Conservation (phyloP, 2,113 vertebrate species). For the Theristicus caerulescens region DNA sequence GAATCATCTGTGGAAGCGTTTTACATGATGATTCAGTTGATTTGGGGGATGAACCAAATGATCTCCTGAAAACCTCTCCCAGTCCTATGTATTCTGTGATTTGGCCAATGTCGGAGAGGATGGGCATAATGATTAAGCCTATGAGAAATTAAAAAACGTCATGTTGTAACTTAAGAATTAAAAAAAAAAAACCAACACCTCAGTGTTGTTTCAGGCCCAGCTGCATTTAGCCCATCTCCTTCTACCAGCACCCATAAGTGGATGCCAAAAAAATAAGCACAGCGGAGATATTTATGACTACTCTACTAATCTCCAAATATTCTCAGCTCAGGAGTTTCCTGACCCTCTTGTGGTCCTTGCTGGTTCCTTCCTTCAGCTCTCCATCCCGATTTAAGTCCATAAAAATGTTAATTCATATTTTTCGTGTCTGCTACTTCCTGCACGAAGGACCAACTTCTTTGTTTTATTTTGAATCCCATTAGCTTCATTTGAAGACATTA, state of each 20-base stretch:
- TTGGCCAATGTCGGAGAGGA: background rate
- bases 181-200: too few relatives aligned
- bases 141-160: background rate
- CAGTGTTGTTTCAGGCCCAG: background rate
- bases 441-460: background rate
- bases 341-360: background rate
- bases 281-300: too few relatives aligned
- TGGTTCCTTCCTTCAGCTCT: background rate
- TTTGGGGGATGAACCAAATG: background rate
- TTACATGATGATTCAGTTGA: background rate
- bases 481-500: background rate
- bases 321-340: background rate
- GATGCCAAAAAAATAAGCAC: background rate
- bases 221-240: background rate
- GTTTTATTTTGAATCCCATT: background rate
- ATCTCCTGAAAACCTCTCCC: background rate
- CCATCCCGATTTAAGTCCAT: background rate
- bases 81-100: background rate
- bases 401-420: background rate
- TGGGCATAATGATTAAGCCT: background rate
- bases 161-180: background rate
- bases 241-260: too few relatives aligned
- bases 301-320: background rate
- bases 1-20: background rate
- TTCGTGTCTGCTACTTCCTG: background rate